Evolutionary conservation across 2,797 vertebrate genomes (phyloP).

Genomic region (Rhynchotus rufescens): DNA sequence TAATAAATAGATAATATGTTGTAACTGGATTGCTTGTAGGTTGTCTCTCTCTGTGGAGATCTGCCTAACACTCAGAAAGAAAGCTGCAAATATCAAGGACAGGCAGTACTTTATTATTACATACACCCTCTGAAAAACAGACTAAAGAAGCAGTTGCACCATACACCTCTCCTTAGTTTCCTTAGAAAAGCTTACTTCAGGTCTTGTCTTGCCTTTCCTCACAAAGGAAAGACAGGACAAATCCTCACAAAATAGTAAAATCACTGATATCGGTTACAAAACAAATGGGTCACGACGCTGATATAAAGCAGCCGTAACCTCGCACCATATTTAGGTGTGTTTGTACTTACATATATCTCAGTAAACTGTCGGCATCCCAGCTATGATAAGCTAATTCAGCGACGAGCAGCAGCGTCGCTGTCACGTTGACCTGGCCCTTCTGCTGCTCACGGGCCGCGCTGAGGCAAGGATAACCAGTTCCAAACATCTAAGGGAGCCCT

Average conservation of each 20-base stretch:
- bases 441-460: neutral
- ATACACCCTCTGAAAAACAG: neutral
- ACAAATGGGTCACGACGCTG: neutral
- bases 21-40: conserved; percentile 67
- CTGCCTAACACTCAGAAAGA: conserved; percentile 33
- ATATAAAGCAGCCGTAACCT: neutral
- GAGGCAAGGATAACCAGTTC: neutral
- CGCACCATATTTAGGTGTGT: neutral
- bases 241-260: neutral
- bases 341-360: neutral
- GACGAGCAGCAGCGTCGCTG: accelerated
- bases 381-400: neutral
- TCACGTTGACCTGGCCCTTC: too few species aligned
- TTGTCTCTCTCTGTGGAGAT: conserved; percentile 44
- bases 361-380: neutral
- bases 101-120: neutral
- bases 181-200: neutral
- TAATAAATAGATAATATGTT: conserved; percentile 61
- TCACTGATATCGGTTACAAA: neutral
- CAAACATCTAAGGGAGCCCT: neutral
- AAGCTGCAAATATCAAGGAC: conserved; percentile 24
- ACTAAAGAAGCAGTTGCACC: neutral
- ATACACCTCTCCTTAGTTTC: neutral
- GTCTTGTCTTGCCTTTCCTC: neutral
- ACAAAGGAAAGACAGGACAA: neutral